Conservation (phyloP, 2,113 vertebrate species). For the Scortum barcoo region DNA sequence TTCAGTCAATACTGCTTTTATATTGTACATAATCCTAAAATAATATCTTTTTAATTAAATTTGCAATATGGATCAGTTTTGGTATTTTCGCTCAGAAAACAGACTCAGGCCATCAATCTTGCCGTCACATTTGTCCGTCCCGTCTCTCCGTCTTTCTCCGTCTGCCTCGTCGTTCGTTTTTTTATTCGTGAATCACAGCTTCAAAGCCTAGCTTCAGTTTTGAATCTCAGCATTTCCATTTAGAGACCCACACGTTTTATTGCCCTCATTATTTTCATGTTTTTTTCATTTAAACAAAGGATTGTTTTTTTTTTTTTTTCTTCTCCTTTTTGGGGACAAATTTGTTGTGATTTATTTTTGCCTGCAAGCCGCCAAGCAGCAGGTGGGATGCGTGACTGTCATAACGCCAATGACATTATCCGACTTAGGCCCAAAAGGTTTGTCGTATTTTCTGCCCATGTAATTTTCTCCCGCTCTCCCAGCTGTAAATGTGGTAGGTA, state of each 20-base stretch:
- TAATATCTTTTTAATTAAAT: conserved; percentile 1
- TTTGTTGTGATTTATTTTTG: conserved; percentile 75
- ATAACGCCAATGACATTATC: conserved; percentile 73
- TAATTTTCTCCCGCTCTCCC: conserved; percentile 34
- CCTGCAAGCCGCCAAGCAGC: conserved; percentile 73
- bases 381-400: conserved; percentile 72
- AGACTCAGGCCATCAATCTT: neutral
- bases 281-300: conserved; percentile 45
- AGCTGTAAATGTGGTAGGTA: conserved; percentile 43
- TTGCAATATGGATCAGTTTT: neutral
- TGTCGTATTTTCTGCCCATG: conserved; percentile 42
- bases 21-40: neutral
- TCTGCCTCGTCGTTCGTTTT: neutral
- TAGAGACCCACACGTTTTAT: conserved; percentile 50
- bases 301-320: neutral
- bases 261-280: conserved; percentile 53
- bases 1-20: neutral
- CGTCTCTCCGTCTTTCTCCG: neutral
- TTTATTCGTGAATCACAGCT: neutral
- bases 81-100: neutral
- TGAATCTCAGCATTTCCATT: conserved; percentile 30
- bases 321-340: conserved; percentile 49
- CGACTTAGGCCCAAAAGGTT: conserved; percentile 45
- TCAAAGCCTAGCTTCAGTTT: conserved; percentile 16
- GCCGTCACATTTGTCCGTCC: neutral